Evolutionary conservation across 35 echinoderm and acorn worm species (phyloP), one percentile per base, ranked within the genome.

Genomic region (Acanthaster planci): DNA sequence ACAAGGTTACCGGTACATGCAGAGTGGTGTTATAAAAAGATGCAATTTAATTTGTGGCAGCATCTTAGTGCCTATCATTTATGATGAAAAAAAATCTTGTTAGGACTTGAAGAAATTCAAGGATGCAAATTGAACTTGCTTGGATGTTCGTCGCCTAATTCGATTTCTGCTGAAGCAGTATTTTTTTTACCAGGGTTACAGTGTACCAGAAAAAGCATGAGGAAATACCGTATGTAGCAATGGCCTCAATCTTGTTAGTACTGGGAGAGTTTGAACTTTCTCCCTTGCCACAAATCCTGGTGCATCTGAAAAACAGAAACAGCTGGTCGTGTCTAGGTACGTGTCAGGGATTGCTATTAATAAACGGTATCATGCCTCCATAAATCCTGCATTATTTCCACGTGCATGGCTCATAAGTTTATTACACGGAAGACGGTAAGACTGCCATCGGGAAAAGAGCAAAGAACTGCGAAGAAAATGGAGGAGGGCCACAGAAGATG

Each of bases 321-420:
- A 72, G 64, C 64, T 72, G 64, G 34, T 34, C 26, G 34, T 72
- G 64, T 26, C 64, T 19, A 72, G 64, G 64, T 72, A 72, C 64
- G 64, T 72, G 64, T 72, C 64, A 34, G 64, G 64, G 64, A 72
- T 72, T 34, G 64, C 64, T 72, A 72, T 72, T 72, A 72, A 72
- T 72, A 72, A 72, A 72, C 64, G 14, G 64, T 72, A 72, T 72
- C 64, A 72, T 72, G 15, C 34, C 21, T 26, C 64, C 64, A 72
- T 72, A 72, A 72, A 72, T 72, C 64, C 64, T 10, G 34, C 64
- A 72, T 72, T 72, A 72, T 72, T 72, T 72, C 64, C 64, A 72
- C 64, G 34, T 72, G 64, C 64, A 72, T 72, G 64, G 64, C 64
- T 72, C 64, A 72, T 72, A 72, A 72, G 64, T 72, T 72, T 72